Percentiles rank a stretch among this genome's conserved stretches.
phyloP scores from a whole-genome alignment of 2,888 invertebrate genomes.

The Agrypnus murinus region DNA sequence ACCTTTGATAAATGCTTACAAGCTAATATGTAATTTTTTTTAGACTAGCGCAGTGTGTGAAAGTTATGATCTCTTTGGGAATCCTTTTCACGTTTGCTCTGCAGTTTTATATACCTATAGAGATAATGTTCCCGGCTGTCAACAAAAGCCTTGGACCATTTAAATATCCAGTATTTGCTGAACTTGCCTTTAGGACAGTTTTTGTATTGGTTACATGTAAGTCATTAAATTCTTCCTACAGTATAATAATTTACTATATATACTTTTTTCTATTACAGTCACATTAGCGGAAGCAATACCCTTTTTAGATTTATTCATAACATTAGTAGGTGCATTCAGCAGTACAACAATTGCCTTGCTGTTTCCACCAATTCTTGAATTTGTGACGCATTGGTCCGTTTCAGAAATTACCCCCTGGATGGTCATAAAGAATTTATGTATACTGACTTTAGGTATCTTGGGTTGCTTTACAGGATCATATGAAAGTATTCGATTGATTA shows the following conservation, averaged over 20 bases:
- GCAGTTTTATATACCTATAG: conserved; percentile 96
- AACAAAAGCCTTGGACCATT: conserved; percentile 74
- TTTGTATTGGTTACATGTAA: conserved; percentile 89
- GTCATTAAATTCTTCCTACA: too few species aligned
- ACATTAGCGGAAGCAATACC: conserved; percentile 90
- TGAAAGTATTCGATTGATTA: conserved; percentile 75
- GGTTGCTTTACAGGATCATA: conserved; percentile 86
- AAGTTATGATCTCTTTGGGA: conserved; percentile 88
- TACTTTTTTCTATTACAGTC: too few species aligned
- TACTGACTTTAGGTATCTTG: conserved; percentile 80
- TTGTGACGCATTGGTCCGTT: conserved; percentile 80
- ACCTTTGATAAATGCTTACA: too few species aligned
- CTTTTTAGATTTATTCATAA: conserved; percentile 89
- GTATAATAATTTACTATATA: not conserved
- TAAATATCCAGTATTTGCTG: conserved; percentile 76
- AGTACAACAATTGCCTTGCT: conserved; percentile 90
- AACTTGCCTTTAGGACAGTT: conserved; percentile 81
- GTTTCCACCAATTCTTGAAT: conserved; percentile 90
- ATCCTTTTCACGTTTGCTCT: conserved; percentile 94
- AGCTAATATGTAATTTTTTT: conserved; percentile 61
- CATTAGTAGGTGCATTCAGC: conserved; percentile 92
- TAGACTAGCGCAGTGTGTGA: conserved; percentile 88
- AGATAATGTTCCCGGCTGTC: conserved; percentile 89
- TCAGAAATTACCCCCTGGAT: conserved; percentile 71
- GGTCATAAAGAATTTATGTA: conserved; percentile 77